Evolutionary conservation across 2,888 invertebrate species (phyloP), one percentile per base, ranked within the genome.

Genomic region (Zele albiditarsus): DNA sequence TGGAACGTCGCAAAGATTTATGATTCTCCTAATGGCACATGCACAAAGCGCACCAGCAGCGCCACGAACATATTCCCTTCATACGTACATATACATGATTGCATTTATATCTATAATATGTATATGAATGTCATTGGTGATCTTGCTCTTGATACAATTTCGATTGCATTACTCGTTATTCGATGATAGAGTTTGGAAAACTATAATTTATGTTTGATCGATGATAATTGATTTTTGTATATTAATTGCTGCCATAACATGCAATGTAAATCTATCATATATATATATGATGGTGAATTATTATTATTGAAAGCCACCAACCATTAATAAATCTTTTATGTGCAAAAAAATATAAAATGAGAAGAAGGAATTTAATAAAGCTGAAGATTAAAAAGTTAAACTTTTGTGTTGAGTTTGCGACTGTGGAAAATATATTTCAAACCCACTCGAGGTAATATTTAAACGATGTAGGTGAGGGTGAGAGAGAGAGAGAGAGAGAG

Each of bases 181-280:
- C 33, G 53, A 31, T 42, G 68, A 62, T 49, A 33, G 49, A 62
- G 69, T 69, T 74, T 70, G 63, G 69, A 74, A 70, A 70, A 69
- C 38, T 33, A 70, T 70, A 28, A 63, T 70, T 74, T 46, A 63
- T 14, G n/a, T 1, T 46, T 63, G 70, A 42, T 58, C 16, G 16
- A 70, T 70, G 42, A 58, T 27, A 20, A 31, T 42, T 46, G 33
- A 42, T 16, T 31, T 31, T 8, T 8, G 5, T 31, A 31, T 5
- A 46, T 5, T 46, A n/a, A 42, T 12, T 16, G 4, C 46, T 46
- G n/a, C 3, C n/a, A 46, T n/a, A n/a, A n/a, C 14, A 38, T 38
- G 1, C 14, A 5, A 42, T 42, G 12, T 42, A 1, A 14, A 42
- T 12, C 10, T 10, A 14, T 42, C 14, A 12, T 42, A 42, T 14